Evolutionary conservation across 2,888 invertebrate species (phyloP), one percentile per base, ranked within the genome.

Genomic region (Eudasyphora cyanicolor): DNA sequence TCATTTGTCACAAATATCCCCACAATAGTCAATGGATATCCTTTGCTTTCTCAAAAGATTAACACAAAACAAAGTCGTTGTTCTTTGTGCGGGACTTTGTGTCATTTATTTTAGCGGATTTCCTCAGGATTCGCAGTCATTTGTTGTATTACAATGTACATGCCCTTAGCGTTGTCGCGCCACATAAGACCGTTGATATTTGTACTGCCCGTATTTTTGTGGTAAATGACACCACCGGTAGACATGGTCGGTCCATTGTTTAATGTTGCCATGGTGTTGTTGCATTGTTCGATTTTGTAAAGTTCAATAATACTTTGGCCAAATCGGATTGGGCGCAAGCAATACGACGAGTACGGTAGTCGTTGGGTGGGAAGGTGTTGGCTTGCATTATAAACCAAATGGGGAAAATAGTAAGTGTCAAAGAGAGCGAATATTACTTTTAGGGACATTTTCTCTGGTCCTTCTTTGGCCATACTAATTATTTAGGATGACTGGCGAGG

Each of bases 41-140:
- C 57, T 10, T 21, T 38, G 67, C 38, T 35, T 67, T 67, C 24
- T 67, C 67, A 38, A 67, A 67, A 38, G 67, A 67, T 67, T 67
- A 67, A 67, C 67, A 67, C 67, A 67, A 67, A 42, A 42, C 67
- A 67, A 67, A 67, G 67, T 21, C 60, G 60, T 60, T 8, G 32
- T 60, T n/a, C 42, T 35, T 67, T 67, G 42, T 42, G n/a, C 42
- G 42, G 67, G 35, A 42, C 42, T 42, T 35, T 64, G 27, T 32
- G 1, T 62, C 38, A n/a, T 35, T 62, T 62, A 32, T 32, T 64
- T 67, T 67, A 67, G 67, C 67, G 67, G 38, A 24, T 42, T 67
- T 67, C 29, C 60, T 29, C 60, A 14, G 60, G 60, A 17, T 60
- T 60, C 60, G 60, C n/a, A 12, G 54, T 19, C 60, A 60, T 60